Evolutionary conservation across 2,113 vertebrate species (phyloP), one percentile per base, ranked within the genome.

Genomic region (Macroglossus sobrinus): DNA sequence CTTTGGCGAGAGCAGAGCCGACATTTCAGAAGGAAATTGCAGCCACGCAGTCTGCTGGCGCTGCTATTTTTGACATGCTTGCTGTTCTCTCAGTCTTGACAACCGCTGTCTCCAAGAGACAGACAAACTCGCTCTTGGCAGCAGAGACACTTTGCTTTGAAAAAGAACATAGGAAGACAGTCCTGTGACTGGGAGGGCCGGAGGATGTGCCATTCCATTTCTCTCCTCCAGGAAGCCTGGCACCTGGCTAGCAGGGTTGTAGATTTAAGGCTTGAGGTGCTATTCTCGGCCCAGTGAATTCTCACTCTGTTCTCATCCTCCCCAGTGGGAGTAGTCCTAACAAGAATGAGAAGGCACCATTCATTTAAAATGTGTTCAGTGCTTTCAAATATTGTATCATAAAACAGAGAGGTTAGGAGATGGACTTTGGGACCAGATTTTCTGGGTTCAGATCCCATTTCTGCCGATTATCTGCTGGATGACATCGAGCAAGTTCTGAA

Each of bases 71-170:
- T 98, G 97, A 98, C 97, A 75, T 90, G 97, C 98, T 97, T 96
- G 93, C 97, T 97, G 94, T 97, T 98, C 98, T 97, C 97, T 91
- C 96, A 89, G 97, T 97, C 97, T 84, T 98, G 98, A 98, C 98
- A 97, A 98, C 97, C 97, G 19, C 98, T 98, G 98, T 98, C 98
- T 98, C 98, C 97, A 98, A 97, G 98, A 98, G 98, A 97, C 98
- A 98, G 98, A 92, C 82, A 91, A 69, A 89, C 93, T 82, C 16
- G 82, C 72, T 86, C 82, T 72, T 93, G 92, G 96, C 91, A 90
- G 93, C 55, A 10, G 72, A 92, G 96, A 66, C 6, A 43, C 35
- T 80, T 45, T 19, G 57, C 84, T 95, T 79, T 90, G 85, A 63
- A 74, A 81, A 88, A 57, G 78, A 55, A 13, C 81, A 28, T 4